A percentile compares a stretch with the other conserved stretches of the same genome.
These are phyloP conservation scores for Tapera naevia DNA, from an alignment of 2,797 vertebrate genomes.

Conservation along the genomic window DNA sequence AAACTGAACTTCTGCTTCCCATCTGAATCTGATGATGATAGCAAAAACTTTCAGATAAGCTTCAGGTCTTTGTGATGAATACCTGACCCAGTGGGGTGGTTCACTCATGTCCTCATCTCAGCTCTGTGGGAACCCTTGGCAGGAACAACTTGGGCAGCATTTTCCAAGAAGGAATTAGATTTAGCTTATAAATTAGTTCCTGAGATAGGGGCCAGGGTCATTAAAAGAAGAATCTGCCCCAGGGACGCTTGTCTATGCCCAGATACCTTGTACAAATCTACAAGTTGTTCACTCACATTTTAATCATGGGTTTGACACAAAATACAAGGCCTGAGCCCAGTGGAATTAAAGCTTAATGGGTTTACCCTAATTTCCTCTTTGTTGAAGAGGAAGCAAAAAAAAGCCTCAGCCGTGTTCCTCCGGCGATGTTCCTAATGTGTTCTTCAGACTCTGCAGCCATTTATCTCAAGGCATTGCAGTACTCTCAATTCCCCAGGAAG, in stretches of 20 bases:
- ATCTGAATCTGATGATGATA: not conserved
- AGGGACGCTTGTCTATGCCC: not conserved
- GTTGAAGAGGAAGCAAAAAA: not conserved
- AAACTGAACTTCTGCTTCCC: not conserved
- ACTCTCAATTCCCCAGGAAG: not conserved
- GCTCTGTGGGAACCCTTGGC: conserved; percentile 39
- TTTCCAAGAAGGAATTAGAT: conserved; percentile 24
- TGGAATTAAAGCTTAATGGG: not conserved
- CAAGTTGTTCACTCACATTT: not conserved
- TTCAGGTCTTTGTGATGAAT: not conserved
- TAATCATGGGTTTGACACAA: not conserved
- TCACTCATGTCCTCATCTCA: not conserved
- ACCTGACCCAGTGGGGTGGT: not conserved
- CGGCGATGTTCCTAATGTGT: not conserved
- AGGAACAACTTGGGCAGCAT: not conserved
- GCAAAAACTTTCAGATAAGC: not conserved
- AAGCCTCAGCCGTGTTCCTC: not conserved
- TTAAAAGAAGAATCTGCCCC: conserved; percentile 29
- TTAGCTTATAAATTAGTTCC: conserved; percentile 56
- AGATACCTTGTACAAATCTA: not conserved
- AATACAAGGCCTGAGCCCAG: not conserved
- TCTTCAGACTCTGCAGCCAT: conserved; percentile 27
- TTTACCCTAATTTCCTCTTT: conserved; percentile 16
- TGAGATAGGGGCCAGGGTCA: not conserved
- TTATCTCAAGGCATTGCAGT: not conserved